phyloP scores from a whole-genome alignment of 2,113 vertebrate species.

The Sebastes fasciatus region DNA sequence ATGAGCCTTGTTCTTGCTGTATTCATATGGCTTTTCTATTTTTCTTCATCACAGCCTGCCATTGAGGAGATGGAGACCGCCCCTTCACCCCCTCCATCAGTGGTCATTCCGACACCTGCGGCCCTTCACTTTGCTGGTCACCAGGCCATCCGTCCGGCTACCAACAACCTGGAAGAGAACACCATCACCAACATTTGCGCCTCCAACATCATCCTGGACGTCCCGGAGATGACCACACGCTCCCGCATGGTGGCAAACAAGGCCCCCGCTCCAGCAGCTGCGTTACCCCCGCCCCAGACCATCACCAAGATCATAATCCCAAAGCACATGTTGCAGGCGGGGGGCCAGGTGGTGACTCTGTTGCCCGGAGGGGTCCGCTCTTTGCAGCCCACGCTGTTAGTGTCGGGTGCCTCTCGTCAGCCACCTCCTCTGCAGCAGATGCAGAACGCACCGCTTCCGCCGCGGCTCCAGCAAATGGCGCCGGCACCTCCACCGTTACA shows the following conservation, averaged over 20 bases:
- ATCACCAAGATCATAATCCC: constrained; percentile 91
- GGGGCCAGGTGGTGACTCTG: constrained; percentile 87
- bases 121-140: constrained; percentile 23
- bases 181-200: constrained; percentile 85
- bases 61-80: constrained; percentile 75
- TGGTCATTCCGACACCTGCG: not conserved
- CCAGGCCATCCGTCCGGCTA: constrained; percentile 36
- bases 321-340: constrained; percentile 85
- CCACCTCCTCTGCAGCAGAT: constrained; percentile 89
- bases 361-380: constrained; percentile 81
- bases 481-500: constrained; percentile 82
- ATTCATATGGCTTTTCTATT: not conserved
- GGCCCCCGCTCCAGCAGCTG: constrained; percentile 53
- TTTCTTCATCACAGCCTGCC: constrained; percentile 58
- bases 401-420: constrained; percentile 77
- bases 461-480: constrained; percentile 84
- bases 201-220: constrained; percentile 86
- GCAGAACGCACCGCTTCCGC: constrained; percentile 73
- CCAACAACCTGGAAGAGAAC: constrained; percentile 75
- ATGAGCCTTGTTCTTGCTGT: no score
- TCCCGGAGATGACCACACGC: constrained; percentile 81
- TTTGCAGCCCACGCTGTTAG: constrained; percentile 64
- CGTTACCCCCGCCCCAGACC: constrained; percentile 66
- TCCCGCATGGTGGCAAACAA: constrained; percentile 80
- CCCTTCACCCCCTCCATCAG: constrained; percentile 75